These are phyloP conservation scores for Copidosoma aretas DNA, from an alignment of 2,888 invertebrate genomes.

Conservation along the genomic window DNA sequence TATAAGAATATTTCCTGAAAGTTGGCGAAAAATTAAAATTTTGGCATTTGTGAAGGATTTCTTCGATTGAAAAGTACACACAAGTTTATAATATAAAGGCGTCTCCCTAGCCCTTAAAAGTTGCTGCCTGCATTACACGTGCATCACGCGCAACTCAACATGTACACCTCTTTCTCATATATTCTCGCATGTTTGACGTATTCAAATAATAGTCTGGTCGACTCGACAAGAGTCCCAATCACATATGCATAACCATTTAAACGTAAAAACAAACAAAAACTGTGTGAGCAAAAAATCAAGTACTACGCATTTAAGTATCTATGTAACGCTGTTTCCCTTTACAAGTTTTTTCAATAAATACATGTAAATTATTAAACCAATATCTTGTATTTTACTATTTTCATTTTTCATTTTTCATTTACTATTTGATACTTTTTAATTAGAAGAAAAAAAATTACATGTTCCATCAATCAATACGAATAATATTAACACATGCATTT, in stretches of 20 bases:
- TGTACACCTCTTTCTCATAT: conserved; percentile 37
- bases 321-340: conserved; percentile 54
- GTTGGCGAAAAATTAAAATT: not conserved
- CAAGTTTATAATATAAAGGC: conserved; percentile 20
- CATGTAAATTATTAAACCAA: conserved; percentile 49
- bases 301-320: conserved; percentile 53
- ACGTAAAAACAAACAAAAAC: conserved; percentile 33
- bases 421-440: no score
- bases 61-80: not conserved
- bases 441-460: no score
- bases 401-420: not conserved
- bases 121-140: conserved; percentile 36
- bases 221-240: conserved; percentile 40
- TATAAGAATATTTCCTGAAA: not conserved
- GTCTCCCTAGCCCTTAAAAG: conserved; percentile 27
- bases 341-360: conserved; percentile 55
- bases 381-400: not conserved
- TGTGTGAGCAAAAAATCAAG: conserved; percentile 40
- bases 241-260: conserved; percentile 38
- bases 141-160: conserved; percentile 36
- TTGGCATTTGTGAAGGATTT: not conserved
- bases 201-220: conserved; percentile 37
- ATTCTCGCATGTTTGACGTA: conserved; percentile 41
- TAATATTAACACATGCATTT: no score
- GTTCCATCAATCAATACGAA: no score